Evolutionary conservation across 2,113 vertebrate genomes (phyloP), one percentile per base, ranked within the genome.

Genomic region (Melanotaenia duboulayi): DNA sequence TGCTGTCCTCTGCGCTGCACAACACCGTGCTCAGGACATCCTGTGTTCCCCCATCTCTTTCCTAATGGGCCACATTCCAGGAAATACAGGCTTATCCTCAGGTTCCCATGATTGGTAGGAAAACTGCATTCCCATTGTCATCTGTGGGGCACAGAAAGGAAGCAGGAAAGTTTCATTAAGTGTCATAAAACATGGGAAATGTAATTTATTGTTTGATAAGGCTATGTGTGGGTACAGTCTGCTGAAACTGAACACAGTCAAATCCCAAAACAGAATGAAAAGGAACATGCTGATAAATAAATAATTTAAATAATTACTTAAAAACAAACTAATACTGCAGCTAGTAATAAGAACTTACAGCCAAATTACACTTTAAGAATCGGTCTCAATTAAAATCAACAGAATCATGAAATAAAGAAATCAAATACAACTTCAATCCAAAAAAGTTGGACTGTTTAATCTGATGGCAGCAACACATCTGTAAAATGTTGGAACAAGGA

Each of bases 1-100:
- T 69, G 52, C n/a, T 60, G 67, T 11, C 23, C 11, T 39, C 54
- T 59, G 64, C 24, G 24, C 25, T 48, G 48, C 54, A 54, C 66
- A 28, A 71, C 68, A 52, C 71, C 25, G 56, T 78, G 60, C 75
- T 81, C 90, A 82, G 80, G 77, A 84, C 76, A 80, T 89, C 85
- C 90, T 87, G 89, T 78, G 81, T 87, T 84, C 81, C 71, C 82
- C 79, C 61, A 61, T 86, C 56, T 66, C 75, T 86, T 91, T 90
- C 90, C 90, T 78, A 69, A 74, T 40, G 59, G 82, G 85, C 85
- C 23, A n/a, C 81, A 52, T 87, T 92, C 89, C 91, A 92, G 92
- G 90, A 92, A 94, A 90, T 52, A 73, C 74, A 71, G 77, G 72
- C 81, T 77, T 72, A 37, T 83, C 80, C 63, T 67, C 67, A 50